phyloP scores from a whole-genome alignment of 2,888 invertebrate genomes.

The Cancer borealis region DNA sequence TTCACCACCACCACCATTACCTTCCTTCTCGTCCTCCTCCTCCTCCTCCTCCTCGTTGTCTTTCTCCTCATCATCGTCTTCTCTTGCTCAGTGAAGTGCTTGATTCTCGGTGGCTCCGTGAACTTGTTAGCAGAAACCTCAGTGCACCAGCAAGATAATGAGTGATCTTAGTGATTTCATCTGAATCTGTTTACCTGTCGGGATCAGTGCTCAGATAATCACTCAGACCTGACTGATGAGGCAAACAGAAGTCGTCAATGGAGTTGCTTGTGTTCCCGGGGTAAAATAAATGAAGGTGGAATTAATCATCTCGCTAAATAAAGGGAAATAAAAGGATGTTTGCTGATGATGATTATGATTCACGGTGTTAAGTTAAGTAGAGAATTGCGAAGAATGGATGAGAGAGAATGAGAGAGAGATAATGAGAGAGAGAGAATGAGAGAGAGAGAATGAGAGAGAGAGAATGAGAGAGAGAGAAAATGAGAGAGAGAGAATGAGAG shows the following conservation, averaged over 20 bases:
- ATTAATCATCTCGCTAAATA: no score
- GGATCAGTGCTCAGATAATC: not conserved
- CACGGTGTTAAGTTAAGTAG: no score
- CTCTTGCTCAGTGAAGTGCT: not conserved
- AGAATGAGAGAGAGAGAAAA: slow-evolving; percentile 21
- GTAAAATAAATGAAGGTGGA: not conserved
- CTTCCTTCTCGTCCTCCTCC: not conserved
- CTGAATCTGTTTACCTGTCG: not conserved
- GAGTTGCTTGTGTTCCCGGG: no score
- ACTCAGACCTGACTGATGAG: not conserved
- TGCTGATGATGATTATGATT: no score
- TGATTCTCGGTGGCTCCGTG: not conserved
- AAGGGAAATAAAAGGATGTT: no score
- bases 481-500: slow-evolving; percentile 28
- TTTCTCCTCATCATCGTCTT: not conserved
- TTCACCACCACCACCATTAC: no score
- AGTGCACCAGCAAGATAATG: not conserved
- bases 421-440: not conserved
- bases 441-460: slow-evolving; percentile 4
- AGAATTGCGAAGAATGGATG: no score
- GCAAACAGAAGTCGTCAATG: no score
- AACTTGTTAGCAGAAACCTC: not conserved
- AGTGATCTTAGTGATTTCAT: not conserved
- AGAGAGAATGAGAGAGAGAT: no score
- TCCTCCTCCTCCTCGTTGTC: not conserved